Evolutionary conservation across 2,113 vertebrate species (phyloP), one percentile per base, ranked within the genome.

Genomic region (Eulemur rufifrons): DNA sequence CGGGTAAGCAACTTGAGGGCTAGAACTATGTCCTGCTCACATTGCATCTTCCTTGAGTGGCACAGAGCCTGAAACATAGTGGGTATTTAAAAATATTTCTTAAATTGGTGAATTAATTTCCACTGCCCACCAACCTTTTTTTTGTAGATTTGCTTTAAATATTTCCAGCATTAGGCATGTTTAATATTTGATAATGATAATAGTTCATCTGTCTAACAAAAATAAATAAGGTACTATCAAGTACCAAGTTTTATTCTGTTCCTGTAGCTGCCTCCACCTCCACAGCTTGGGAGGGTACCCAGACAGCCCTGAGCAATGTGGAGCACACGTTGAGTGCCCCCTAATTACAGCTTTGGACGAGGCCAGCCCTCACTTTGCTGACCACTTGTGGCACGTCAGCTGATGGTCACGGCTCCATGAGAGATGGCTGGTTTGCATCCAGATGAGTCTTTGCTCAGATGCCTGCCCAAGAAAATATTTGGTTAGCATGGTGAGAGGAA

Each of bases 31-130:
- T 7, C n/a, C 42, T 94, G 25, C 18, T 89, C 80, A 68, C 27
- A 1, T 6, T 59, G 20, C 5, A 8, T 63, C 74, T 69, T 95
- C 64, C 2, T 37, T 14, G 13, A 47, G 47, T 56, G 17, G 21
- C 69, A 45, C 14, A 71, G 27, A 94, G 42, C 56, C 77, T 87
- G 42, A 87, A 59, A 90, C 45, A 52, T 21, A 73, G 12, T 8
- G 78, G 69, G 27, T 34, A 54, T 83, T 95, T 94, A 23, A 87
- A 88, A 76, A 45, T 86, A 47, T 63, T 68, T 92, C 74, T 95
- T 84, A 84, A 92, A 74, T 74, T 45, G 34, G 13, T 96, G 42
- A 74, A 68, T 84, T 92, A 82, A 82, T 77, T 81, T 96, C 91
- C 25, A 77, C 34, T 90, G 69, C 1, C 25, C 20, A 20, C 4